These are phyloP conservation scores for Cyrtonyx montezumae DNA, from an alignment of 2,113 vertebrate species.

Conservation along the genomic window DNA sequence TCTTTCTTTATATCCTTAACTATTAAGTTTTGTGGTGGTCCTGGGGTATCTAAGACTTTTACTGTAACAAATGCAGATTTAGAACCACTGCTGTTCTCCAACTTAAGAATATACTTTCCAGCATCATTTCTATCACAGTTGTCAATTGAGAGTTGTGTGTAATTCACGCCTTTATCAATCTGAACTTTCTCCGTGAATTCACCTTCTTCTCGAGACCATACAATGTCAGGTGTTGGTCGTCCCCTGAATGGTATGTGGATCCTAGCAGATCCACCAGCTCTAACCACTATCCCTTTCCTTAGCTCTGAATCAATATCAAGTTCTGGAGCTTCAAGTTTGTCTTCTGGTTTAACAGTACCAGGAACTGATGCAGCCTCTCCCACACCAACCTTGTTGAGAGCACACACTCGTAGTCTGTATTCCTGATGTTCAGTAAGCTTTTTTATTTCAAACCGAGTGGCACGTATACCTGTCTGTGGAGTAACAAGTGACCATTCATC, in stretches of 20 bases:
- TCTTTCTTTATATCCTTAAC: conserved; percentile 94
- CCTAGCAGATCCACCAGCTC: conserved; percentile 91
- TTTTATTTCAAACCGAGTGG: conserved; percentile 89
- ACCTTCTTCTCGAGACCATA: conserved; percentile 92
- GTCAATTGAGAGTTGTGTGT: conserved; percentile 92
- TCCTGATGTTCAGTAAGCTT: conserved; percentile 95
- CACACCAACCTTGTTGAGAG: conserved; percentile 93
- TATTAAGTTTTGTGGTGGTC: conserved; percentile 87
- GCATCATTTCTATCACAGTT: conserved; percentile 96
- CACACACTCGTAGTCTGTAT: conserved; percentile 93
- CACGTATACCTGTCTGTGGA: conserved; percentile 87
- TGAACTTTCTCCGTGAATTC: conserved; percentile 91
- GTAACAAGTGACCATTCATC: conserved; percentile 95
- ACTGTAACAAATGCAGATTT: conserved; percentile 97
- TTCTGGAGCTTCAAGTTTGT: conserved; percentile 94
- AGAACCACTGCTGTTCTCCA: conserved; percentile 92
- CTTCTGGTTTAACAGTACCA: conserved; percentile 92
- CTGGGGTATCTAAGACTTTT: conserved; percentile 96
- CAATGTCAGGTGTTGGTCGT: conserved; percentile 91
- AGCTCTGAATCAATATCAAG: conserved; percentile 94
- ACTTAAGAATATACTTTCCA: conserved; percentile 91
- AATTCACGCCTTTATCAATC: conserved; percentile 88
- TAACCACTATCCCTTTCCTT: conserved; percentile 92
- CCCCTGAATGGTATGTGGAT: conserved; percentile 95
- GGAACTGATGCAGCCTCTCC: conserved; percentile 89